Conservation (phyloP, 2,888 invertebrate species). For the Melanophora roralis region DNA sequence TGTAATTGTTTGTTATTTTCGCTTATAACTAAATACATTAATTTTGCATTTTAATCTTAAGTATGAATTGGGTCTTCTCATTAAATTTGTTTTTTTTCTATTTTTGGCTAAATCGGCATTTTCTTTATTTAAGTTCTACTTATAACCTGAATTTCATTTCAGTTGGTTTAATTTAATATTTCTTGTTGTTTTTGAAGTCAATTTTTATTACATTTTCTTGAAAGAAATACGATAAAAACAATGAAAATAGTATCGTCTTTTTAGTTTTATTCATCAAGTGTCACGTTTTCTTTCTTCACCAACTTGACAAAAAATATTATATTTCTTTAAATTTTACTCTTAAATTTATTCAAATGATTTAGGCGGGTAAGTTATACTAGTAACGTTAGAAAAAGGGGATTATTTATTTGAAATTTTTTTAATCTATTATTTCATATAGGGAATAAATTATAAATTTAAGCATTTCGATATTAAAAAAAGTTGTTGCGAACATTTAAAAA, state of each 20-base stretch:
- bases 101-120: constrained; percentile 7
- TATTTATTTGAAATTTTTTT: neutral
- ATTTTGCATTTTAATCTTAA: constrained; percentile 1
- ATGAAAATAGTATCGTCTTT: neutral
- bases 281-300: neutral
- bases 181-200: neutral
- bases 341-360: neutral
- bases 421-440: too few species aligned
- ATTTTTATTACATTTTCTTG: neutral
- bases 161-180: neutral
- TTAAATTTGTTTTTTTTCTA: too few species aligned
- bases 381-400: neutral
- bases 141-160: neutral
- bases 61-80: neutral
- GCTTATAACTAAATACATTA: constrained; percentile 4
- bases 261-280: neutral
- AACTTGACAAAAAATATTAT: neutral
- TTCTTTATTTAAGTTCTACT: neutral
- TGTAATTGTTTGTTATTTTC: neutral
- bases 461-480: too few species aligned
- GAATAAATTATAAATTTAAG: too few species aligned
- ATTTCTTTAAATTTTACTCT: neutral
- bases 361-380: neutral
- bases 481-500: too few species aligned
- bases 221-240: neutral